Base-by-base conservation (phyloP, 2,888 invertebrate genomes). In the Stenichneumon culpator region DNA sequence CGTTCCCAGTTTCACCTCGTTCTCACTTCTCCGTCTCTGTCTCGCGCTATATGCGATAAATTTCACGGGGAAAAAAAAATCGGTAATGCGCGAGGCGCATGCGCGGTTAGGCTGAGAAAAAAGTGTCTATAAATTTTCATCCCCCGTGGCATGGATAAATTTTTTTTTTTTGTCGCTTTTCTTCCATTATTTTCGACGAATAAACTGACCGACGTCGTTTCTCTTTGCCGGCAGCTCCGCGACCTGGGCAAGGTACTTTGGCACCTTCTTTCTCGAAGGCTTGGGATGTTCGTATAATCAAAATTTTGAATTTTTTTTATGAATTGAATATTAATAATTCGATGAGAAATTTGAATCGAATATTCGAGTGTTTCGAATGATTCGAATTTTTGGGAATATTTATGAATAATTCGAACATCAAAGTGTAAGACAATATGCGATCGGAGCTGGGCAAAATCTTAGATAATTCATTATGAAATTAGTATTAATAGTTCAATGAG, bases 91-190 rank as follows among this genome's bases (percentile, higher is more conserved):
- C 7, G 60, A 70, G 22, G 69, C 19, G 32, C 39, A 39, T 39
- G 39, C 39, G 39, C 9, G 39, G 9, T 1, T 11, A 25, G 44
- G 14, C 19, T 32, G 19, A 19, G n/a, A 77, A 52, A 63, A 69
- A 50, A 32, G 73, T 75, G 54, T 82, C 82, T 54, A 82, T 77
- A 77, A 65, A 82, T 77, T 77, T 69, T 54, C 69, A 75, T 75
- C 63, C n/a, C 47, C 22, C 70, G 9, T 36, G 44, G 75, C 22
- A 60, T 65, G 54, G 54, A 2, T 60, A 60, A 22, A 3, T 57
- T 25, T 5, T 57, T 22, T 60, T 60, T 60, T 28, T 60, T 25
- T 16, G 16, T 28, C 0, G 9, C 39, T 60, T 22, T 22, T 54
- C 14, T 68, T 65, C 7, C 25, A 11, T 25, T 57, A 32, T 25